phyloP scores from a whole-genome alignment of 1,140 invertebrate genomes.

The Augochlora pura region DNA sequence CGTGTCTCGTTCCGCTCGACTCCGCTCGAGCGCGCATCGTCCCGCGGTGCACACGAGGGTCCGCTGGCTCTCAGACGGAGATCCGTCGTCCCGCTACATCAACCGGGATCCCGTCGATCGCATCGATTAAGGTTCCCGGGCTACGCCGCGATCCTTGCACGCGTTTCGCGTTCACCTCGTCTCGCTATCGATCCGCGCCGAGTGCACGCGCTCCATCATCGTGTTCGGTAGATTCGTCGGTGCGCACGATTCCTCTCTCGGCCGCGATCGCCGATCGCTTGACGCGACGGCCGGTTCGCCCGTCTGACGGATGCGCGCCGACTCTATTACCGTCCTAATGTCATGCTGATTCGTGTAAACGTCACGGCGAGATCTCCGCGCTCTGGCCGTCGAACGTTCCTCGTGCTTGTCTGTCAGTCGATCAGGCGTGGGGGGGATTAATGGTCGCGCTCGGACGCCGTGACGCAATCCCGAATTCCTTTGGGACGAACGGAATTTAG shows the following conservation, averaged over 20 bases:
- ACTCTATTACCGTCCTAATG: neutral
- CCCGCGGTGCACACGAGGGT: neutral
- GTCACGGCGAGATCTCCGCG: neutral
- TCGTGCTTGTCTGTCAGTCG: neutral
- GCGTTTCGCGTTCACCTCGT: neutral
- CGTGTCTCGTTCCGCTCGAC: neutral
- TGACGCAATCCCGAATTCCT: neutral
- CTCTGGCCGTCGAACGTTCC: neutral
- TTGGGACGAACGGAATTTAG: neutral
- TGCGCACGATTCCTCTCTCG: slow-evolving; percentile 9
- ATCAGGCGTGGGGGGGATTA: neutral
- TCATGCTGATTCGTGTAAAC: slow-evolving; percentile 12
- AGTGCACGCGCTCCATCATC: slow-evolving; percentile 16
- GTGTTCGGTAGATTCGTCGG: slow-evolving; percentile 28
- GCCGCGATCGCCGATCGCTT: neutral
- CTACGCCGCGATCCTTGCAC: neutral
- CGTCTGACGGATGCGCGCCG: slow-evolving; percentile 3
- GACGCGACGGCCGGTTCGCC: neutral
- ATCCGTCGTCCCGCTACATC: neutral
- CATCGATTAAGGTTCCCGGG: too few species aligned
- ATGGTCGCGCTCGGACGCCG: neutral
- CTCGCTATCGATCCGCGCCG: slow-evolving; percentile 17
- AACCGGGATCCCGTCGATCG: slow-evolving; percentile 17
- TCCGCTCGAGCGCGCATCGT: slow-evolving; percentile 13
- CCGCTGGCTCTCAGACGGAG: neutral